Percentiles rank a stretch among this genome's conserved stretches.
phyloP scores from a whole-genome alignment of 2,797 vertebrate genomes.

The Aldrovandia affinis region DNA sequence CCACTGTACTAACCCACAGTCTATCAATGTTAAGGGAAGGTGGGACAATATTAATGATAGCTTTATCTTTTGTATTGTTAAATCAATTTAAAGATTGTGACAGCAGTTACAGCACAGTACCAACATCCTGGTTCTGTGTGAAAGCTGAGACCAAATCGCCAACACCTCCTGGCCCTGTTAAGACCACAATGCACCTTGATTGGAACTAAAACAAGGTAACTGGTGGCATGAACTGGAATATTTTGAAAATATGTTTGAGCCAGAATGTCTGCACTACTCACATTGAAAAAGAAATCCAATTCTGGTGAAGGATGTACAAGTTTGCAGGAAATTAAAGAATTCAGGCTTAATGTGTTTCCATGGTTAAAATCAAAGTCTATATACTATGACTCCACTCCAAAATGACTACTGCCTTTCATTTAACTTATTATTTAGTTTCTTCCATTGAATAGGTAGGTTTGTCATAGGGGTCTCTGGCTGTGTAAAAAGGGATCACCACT shows the following conservation, averaged over 20 bases:
- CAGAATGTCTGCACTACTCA: background rate
- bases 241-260: background rate
- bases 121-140: background rate
- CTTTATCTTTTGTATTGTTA: background rate
- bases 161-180: background rate
- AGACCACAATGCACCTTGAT: background rate
- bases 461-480: background rate
- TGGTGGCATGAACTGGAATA: background rate
- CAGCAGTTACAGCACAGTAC: background rate
- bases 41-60: background rate
- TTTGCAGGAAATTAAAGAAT: too few species aligned
- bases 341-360: background rate
- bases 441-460: background rate
- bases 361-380: background rate
- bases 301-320: background rate
- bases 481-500: background rate
- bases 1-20: background rate
- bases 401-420: background rate
- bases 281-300: background rate
- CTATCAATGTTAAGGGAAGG: conserved; percentile 1
- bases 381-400: background rate
- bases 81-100: conserved; percentile 4
- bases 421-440: background rate
- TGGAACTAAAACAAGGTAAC: background rate
- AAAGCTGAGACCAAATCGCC: background rate